Percentiles rank a stretch among this genome's conserved stretches.
Evolutionary conservation across 2,888 invertebrate genomes (phyloP).

Genomic region (Caenorhabditis panamensis): DNA sequence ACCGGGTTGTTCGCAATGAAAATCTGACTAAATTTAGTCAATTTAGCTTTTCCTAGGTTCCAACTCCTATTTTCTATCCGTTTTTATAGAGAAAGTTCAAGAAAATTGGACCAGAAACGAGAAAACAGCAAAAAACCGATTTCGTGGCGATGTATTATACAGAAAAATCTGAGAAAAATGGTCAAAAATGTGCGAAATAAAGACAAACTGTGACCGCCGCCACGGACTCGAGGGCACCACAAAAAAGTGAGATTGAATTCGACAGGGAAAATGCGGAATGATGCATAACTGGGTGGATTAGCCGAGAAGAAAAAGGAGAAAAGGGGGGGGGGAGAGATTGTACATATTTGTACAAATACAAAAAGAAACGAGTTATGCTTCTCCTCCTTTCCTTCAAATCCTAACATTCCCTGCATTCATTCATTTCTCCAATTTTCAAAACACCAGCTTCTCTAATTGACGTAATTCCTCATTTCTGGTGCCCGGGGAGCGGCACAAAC

Average conservation of each 20-base stretch:
- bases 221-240: too few relatives aligned
- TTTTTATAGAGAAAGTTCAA: too few relatives aligned
- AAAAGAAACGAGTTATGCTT: constrained; percentile 28
- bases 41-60: too few relatives aligned
- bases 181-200: neutral
- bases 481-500: neutral
- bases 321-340: constrained; percentile 26
- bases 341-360: constrained; percentile 35
- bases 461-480: constrained; percentile 3
- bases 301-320: too few relatives aligned
- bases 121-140: too few relatives aligned
- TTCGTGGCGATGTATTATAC: too few relatives aligned
- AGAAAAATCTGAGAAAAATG: neutral
- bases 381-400: neutral
- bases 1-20: too few relatives aligned
- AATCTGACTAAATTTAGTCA: too few relatives aligned
- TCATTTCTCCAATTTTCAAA: neutral
- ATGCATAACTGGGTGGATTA: constrained; percentile 25
- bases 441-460: neutral
- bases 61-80: too few relatives aligned
- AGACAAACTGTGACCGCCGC: neutral
- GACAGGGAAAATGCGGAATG: constrained; percentile 30
- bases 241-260: neutral
- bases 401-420: neutral
- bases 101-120: too few relatives aligned